These are phyloP conservation scores for Tetanocera ferruginea DNA, from an alignment of 2,888 invertebrate species.

Conservation along the genomic window DNA sequence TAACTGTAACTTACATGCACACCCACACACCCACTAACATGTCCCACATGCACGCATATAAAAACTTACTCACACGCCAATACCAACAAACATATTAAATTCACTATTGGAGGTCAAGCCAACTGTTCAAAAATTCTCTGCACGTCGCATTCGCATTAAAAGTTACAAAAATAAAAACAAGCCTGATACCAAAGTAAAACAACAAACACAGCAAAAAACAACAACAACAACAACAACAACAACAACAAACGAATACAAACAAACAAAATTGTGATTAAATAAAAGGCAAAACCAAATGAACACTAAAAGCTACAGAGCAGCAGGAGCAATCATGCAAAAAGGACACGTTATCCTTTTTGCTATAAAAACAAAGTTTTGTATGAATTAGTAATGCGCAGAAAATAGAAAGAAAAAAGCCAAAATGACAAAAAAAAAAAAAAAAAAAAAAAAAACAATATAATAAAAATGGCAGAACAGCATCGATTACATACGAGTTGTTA, in stretches of 20 bases:
- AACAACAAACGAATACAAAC: neutral
- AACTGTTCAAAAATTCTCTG: constrained; percentile 18
- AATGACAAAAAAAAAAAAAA: neutral
- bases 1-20: neutral
- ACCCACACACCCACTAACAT: constrained; percentile 4
- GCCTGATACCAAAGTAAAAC: neutral
- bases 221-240: neutral
- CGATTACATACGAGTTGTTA: neutral
- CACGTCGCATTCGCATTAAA: constrained; percentile 33
- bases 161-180: constrained; percentile 27
- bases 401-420: neutral
- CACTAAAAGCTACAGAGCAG: neutral
- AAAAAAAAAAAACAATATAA: neutral
- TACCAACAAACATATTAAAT: constrained; percentile 1
- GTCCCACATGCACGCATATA: neutral
- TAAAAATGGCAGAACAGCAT: too few relatives aligned
- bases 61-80: neutral
- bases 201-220: neutral
- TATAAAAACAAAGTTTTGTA: neutral
- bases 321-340: constrained; percentile 7
- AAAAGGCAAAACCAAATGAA: neutral
- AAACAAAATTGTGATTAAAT: neutral
- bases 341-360: constrained; percentile 15
- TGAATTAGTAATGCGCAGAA: neutral
- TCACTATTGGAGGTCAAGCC: constrained; percentile 8